These are phyloP conservation scores for Vulpes lagopus DNA, from an alignment of 2,113 vertebrate species.

Conservation along the genomic window DNA sequence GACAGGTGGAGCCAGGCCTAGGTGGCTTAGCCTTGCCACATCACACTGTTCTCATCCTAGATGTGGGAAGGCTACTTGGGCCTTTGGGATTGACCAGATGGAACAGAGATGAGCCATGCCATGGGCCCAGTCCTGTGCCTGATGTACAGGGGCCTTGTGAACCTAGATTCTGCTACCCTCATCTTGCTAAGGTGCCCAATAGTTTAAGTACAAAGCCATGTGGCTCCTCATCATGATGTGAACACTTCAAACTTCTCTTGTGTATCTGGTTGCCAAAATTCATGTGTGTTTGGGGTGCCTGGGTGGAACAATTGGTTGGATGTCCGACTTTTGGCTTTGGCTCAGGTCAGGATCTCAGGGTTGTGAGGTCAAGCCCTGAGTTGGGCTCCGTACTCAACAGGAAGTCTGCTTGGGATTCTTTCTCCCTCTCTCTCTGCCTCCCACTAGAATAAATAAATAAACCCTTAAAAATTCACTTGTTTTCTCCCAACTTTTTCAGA, in stretches of 20 bases:
- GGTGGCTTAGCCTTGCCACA: neutral
- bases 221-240: neutral
- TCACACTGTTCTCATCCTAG: neutral
- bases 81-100: rapidly evolving
- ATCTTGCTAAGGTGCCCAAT: rapidly evolving
- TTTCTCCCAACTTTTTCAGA: neutral
- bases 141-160: rapidly evolving
- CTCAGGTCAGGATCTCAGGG: neutral
- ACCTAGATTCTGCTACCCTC: rapidly evolving
- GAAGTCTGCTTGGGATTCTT: neutral
- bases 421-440: neutral
- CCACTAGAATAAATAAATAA: neutral
- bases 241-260: neutral
- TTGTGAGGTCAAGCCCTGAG: neutral
- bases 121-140: rapidly evolving
- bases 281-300: neutral
- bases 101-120: rapidly evolving
- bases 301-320: neutral
- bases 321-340: neutral
- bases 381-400: neutral
- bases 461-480: neutral
- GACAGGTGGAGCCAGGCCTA: rapidly evolving
- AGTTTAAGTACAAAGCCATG: rapidly evolving
- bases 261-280: neutral
- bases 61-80: neutral